phyloP scores from a whole-genome alignment of 2,113 vertebrate genomes.

The Menura novaehollandiae region DNA sequence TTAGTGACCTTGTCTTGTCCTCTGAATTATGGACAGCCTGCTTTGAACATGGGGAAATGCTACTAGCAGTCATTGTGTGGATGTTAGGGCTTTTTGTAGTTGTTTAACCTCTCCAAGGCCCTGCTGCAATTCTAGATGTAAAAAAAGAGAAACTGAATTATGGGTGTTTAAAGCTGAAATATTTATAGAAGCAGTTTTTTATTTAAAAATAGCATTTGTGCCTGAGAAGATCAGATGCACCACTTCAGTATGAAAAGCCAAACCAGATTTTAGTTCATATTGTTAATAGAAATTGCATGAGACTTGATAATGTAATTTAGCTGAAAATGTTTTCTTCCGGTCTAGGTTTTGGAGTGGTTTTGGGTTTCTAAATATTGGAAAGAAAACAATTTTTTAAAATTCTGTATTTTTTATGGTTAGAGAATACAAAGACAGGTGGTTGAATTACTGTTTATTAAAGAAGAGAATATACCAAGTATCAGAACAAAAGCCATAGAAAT shows the following conservation, averaged over 20 bases:
- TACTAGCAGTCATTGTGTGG: not conserved
- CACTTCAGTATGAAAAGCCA: slow-evolving; percentile 51
- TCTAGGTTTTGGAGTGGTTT: not conserved
- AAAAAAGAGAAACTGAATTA: slow-evolving; percentile 39
- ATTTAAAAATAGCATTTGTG: slow-evolving; percentile 64
- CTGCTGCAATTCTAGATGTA: slow-evolving; percentile 23
- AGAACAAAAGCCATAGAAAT: not conserved
- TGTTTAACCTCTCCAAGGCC: slow-evolving; percentile 34
- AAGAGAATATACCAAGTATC: not conserved
- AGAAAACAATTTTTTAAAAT: not conserved
- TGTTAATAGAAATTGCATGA: slow-evolving; percentile 31
- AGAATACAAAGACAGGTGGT: not conserved
- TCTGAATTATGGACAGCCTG: slow-evolving; percentile 43
- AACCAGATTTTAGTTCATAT: slow-evolving; percentile 50
- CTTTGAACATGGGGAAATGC: slow-evolving; percentile 37
- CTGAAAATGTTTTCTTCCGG: not conserved
- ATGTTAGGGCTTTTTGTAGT: not conserved
- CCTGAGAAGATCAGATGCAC: slow-evolving; percentile 58
- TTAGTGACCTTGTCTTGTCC: slow-evolving; percentile 67
- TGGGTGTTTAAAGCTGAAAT: slow-evolving; percentile 61
- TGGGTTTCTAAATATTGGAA: not conserved
- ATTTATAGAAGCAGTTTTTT: slow-evolving; percentile 69
- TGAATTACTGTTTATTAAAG: not conserved
- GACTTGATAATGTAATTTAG: slow-evolving; percentile 3
- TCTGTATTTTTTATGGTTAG: not conserved